Conservation (phyloP, 2,888 invertebrate species). For the Epirrhoe tristata region DNA sequence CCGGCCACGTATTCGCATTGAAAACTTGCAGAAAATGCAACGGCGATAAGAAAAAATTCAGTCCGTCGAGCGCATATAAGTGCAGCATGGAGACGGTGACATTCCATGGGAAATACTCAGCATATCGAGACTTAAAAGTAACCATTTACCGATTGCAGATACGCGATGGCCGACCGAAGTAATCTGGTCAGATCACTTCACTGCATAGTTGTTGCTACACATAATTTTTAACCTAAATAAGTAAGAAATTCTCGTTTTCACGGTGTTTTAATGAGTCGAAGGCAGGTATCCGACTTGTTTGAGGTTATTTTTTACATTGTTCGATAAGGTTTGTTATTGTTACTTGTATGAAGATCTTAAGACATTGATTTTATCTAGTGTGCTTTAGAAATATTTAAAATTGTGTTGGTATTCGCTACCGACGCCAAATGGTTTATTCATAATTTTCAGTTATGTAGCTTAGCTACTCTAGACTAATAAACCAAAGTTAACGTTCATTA, state of each 20-base stretch:
- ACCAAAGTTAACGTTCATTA: too few species aligned
- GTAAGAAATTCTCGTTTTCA: conserved; percentile 75
- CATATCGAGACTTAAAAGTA: conserved; percentile 82
- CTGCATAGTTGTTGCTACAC: conserved; percentile 75
- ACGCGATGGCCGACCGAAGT: conserved; percentile 81
- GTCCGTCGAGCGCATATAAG: conserved; percentile 80
- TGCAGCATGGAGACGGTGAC: conserved; percentile 79
- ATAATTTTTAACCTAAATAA: conserved; percentile 83
- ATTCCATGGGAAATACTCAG: conserved; percentile 79
- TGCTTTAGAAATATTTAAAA: background rate
- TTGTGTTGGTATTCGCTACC: background rate
- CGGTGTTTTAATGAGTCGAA: conserved; percentile 64
- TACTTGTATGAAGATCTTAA: background rate
- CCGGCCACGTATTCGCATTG: conserved; percentile 68
- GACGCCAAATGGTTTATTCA: background rate
- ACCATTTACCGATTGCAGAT: conserved; percentile 85
- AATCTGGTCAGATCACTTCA: conserved; percentile 82
- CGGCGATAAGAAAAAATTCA: conserved; percentile 84
- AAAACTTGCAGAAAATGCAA: conserved; percentile 84
- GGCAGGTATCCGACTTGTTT: conserved; percentile 28
- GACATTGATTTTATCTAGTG: background rate
- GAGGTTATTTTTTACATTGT: conserved; percentile 30
- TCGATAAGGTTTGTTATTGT: background rate
- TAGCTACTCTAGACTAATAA: too few species aligned
- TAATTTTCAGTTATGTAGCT: too few species aligned